phyloP scores from a whole-genome alignment of 2,888 invertebrate species.

The Aphodius sticticus region DNA sequence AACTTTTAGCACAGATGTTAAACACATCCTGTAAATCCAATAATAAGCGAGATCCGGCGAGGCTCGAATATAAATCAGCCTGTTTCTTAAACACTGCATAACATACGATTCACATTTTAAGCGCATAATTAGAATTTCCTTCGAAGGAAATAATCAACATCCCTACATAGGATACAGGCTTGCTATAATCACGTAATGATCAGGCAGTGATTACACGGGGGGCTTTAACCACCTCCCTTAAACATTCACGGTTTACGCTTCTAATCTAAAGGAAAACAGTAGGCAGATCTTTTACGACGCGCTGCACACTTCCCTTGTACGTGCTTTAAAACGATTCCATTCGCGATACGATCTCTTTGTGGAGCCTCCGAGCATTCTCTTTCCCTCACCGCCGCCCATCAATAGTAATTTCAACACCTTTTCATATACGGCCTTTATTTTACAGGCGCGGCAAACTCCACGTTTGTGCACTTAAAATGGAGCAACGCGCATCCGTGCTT shows the following conservation, averaged over 20 bases:
- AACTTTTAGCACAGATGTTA: too few species aligned
- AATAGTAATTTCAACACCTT: slow-evolving; percentile 4
- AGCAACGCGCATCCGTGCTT: not conserved
- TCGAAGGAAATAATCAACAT: not conserved
- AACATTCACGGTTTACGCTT: slow-evolving; percentile 4
- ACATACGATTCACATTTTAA: not conserved
- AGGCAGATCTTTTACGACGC: not conserved
- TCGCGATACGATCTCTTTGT: not conserved
- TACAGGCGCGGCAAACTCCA: not conserved
- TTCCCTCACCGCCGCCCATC: not conserved
- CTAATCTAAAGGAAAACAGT: slow-evolving; percentile 4
- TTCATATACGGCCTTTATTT: not conserved
- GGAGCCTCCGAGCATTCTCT: not conserved
- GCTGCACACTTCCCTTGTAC: not conserved
- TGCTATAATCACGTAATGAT: not conserved
- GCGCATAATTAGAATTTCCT: not conserved
- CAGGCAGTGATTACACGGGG: not conserved
- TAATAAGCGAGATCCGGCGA: too few species aligned
- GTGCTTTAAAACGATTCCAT: not conserved
- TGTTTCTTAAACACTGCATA: too few species aligned
- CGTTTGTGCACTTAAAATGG: not conserved
- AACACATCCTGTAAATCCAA: too few species aligned
- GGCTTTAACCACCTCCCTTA: not conserved
- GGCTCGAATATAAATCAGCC: too few species aligned
- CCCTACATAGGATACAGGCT: not conserved